Base-by-base conservation (phyloP, 2,888 invertebrate species). In the Pachymerium ferrugineum region DNA sequence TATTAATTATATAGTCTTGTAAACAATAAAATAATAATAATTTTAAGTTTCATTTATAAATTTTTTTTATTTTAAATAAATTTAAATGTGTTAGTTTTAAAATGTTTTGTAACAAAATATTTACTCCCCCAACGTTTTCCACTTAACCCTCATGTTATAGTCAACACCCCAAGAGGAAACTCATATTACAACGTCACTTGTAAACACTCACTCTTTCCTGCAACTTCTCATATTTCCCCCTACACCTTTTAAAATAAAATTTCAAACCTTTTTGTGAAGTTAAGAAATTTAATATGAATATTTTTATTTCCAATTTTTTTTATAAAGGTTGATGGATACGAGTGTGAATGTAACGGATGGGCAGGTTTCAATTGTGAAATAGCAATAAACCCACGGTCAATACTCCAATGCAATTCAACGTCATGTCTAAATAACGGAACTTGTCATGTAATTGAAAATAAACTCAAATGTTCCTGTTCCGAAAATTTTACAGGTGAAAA, bases 391-490 rank as follows among this genome's bases (percentile, higher is more conserved):
- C 3, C 42, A 4, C 6, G n/a, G n/a, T n/a, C n/a, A n/a, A n/a
- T n/a, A n/a, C n/a, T n/a, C n/a, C 85, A 85, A 19, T 89, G 81
- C 72, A 28, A 29, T 0, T 62, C 76, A 31, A 73, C 71, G 12
- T 76, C 77, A 5, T 77, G 77, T 54, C 1, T 30, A 12, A 92
- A 94, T 81, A 89, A 89, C 77, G 93, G 91, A 38, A 89, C 90
- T 0, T 94, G 94, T 80, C 85, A 89, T 78, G 92, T 94, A 81
- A 86, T 89, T 80, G 88, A 93, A 78, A 94, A 94, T 83, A 89
- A 90, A 78, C 95, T 89, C 82, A 88, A 89, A 79, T 96, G 96
- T 82, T 83, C 87, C 8, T 96, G 96, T 81, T 87, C 89, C 73
- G 88, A 90, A 1, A 95, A 94, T 12, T 94, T 90, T 79, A 86